Conservation (phyloP, 2,888 invertebrate genomes). For the Temnothorax rugatulus region DNA sequence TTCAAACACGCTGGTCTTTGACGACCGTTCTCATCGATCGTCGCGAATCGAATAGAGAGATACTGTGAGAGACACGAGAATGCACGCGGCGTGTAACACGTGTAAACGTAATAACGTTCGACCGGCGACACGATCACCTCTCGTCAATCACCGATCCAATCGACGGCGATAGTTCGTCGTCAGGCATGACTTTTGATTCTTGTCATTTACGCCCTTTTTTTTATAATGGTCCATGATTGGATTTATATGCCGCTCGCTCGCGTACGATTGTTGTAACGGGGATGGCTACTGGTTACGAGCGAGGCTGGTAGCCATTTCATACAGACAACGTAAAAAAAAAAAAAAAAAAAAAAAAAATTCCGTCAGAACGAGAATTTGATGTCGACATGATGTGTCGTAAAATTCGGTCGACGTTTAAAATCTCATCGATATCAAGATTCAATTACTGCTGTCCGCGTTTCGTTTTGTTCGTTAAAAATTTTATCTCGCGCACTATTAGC, state of each 20-base stretch:
- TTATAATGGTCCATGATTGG: constrained; percentile 36
- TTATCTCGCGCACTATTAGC: constrained; percentile 35
- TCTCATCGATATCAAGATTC: constrained; percentile 54
- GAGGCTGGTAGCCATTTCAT: constrained; percentile 5
- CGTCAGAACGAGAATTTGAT: constrained; percentile 38
- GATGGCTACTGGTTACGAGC: neutral
- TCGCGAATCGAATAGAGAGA: constrained; percentile 1
- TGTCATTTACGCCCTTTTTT: constrained; percentile 67
- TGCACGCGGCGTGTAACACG: constrained; percentile 47
- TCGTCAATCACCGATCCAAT: constrained; percentile 73
- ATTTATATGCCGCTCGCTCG: constrained; percentile 9
- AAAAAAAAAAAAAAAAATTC: constrained; percentile 12
- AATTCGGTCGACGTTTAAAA: constrained; percentile 54
- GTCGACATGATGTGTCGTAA: constrained; percentile 45
- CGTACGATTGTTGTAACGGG: constrained; percentile 31
- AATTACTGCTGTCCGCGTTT: constrained; percentile 25
- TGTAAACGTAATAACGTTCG: constrained; percentile 76
- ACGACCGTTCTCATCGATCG: constrained; percentile 10
- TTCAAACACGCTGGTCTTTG: neutral
- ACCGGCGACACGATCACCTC: constrained; percentile 65
- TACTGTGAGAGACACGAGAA: neutral
- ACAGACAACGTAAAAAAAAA: constrained; percentile 13
- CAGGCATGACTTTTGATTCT: constrained; percentile 62
- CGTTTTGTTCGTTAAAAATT: constrained; percentile 37
- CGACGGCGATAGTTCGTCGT: constrained; percentile 71